Percentiles rank a stretch among this genome's conserved stretches.
Conservation (phyloP, 1,140 invertebrate species). For the Macrosteles quadrilineatus region DNA sequence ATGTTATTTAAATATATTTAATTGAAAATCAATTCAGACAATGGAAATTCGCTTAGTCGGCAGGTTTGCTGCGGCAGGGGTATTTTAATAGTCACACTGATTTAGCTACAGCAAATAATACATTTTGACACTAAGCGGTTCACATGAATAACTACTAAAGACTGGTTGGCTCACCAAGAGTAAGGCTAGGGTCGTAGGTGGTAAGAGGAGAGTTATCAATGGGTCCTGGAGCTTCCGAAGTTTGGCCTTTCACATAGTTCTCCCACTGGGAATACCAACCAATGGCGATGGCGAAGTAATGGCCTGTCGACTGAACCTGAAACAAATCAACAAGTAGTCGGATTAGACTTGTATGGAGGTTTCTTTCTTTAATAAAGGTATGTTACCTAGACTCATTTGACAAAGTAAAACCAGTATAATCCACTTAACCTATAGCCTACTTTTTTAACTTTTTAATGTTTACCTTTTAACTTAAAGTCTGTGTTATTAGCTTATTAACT, state of each 20-base stretch:
- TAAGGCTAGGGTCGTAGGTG: conserved; percentile 48
- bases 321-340: not conserved
- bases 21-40: no score
- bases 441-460: not conserved
- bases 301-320: conserved; percentile 51
- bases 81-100: no score
- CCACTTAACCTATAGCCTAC: no score
- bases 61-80: no score
- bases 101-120: not conserved
- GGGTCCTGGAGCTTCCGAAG: conserved; percentile 76
- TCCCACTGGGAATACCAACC: conserved; percentile 91
- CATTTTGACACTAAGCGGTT: not conserved
- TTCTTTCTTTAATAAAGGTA: no score
- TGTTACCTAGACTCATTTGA: no score
- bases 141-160: not conserved
- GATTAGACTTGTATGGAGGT: no score
- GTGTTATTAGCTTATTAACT: not conserved
- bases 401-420: no score
- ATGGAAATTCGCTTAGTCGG: no score
- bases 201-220: conserved; percentile 81
- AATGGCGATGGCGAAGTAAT: conserved; percentile 81
- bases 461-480: not conserved
- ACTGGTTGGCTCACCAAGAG: not conserved
- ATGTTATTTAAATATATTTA: no score
- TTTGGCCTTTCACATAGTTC: conserved; percentile 77